phyloP scores from a whole-genome alignment of 2,113 vertebrate genomes.

The Himantopus leucocephalus region DNA sequence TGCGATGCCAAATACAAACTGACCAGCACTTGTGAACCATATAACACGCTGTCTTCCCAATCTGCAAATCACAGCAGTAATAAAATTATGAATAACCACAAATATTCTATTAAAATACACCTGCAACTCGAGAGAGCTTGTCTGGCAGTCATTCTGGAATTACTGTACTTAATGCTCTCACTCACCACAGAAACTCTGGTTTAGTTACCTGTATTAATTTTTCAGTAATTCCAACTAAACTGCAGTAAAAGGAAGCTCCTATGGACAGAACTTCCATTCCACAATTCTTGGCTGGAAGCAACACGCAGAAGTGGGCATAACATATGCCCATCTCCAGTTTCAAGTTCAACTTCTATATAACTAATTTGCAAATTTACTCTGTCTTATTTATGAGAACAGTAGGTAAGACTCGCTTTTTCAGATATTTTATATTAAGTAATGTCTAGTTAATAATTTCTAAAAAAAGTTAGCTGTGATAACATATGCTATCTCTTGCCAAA shows the following conservation, averaged over 20 bases:
- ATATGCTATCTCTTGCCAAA: background rate
- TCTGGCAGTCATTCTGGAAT: background rate
- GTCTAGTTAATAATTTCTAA: background rate
- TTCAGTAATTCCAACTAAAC: background rate
- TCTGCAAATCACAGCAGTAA: conserved; percentile 69
- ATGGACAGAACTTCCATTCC: background rate
- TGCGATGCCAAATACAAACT: conserved; percentile 83
- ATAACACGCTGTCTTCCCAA: conserved; percentile 84
- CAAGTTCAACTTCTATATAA: background rate
- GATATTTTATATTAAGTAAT: background rate
- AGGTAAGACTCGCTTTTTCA: background rate
- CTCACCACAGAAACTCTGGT: background rate
- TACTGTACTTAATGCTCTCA: background rate
- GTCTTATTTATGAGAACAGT: background rate
- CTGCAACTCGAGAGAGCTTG: background rate
- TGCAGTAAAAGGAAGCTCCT: background rate
- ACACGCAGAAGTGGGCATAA: background rate
- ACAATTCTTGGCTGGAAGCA: background rate
- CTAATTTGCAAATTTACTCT: background rate
- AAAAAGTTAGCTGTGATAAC: background rate
- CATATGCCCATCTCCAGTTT: background rate
- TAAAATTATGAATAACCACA: background rate
- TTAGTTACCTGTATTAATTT: background rate
- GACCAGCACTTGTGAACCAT: conserved; percentile 82
- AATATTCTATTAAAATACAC: background rate